These are phyloP conservation scores for Trichoplusia ni DNA, from an alignment of 1,140 invertebrate genomes.

Conservation along the genomic window DNA sequence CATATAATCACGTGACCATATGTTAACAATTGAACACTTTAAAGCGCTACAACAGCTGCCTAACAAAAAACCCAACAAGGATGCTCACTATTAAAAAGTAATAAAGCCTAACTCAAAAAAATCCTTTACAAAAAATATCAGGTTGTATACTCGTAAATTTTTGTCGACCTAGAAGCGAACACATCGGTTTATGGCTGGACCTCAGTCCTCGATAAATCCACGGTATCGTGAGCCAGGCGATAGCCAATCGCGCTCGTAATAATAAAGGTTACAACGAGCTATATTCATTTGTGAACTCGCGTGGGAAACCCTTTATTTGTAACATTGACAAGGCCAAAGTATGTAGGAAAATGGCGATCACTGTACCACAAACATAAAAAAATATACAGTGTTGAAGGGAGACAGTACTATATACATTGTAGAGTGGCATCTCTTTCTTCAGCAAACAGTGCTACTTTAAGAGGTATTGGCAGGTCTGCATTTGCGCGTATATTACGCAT, in stretches of 20 bases:
- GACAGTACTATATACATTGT: too few relatives aligned
- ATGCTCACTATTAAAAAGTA: conserved; percentile 36
- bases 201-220: conserved; percentile 44
- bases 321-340: neutral
- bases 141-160: conserved; percentile 22
- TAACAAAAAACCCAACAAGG: conserved; percentile 24
- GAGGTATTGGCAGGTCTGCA: too few relatives aligned
- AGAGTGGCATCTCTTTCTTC: too few relatives aligned
- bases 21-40: neutral
- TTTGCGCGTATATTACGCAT: neutral
- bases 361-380: too few relatives aligned
- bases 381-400: too few relatives aligned
- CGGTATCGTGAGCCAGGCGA: conserved; percentile 43
- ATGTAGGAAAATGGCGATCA: too few relatives aligned
- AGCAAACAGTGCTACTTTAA: too few relatives aligned
- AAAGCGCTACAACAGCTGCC: neutral
- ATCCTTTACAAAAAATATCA: conserved; percentile 17
- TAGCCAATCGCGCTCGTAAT: conserved; percentile 47
- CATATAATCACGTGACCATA: too few relatives aligned
- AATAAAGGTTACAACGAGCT: conserved; percentile 39
- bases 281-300: conserved; percentile 38
- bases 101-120: conserved; percentile 36
- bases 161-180: conserved; percentile 27
- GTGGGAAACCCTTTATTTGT: conserved; percentile 46
- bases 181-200: conserved; percentile 36